Base-by-base conservation (phyloP, 2,888 invertebrate genomes). In the Oscheius onirici region DNA sequence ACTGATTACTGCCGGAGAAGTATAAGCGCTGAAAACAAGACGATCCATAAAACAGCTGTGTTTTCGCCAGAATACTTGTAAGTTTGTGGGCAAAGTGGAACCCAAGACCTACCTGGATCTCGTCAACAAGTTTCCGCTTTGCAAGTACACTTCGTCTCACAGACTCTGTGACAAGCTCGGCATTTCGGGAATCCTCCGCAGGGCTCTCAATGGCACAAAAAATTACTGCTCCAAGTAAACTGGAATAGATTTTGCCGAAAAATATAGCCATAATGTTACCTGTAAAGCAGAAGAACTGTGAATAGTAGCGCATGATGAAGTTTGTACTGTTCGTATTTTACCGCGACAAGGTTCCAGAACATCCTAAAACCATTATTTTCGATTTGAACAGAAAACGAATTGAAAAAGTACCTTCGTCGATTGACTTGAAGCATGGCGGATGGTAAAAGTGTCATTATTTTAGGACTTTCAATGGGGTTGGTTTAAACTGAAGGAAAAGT, bases 311-410 rank as follows among this genome's bases (percentile, higher is more conserved):
- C 20, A 68, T 84, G 84, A 22, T 83, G 80, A 2, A 84, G 70
- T 24, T 80, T 73, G 58, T 80, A 83, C 49, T 75, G 69, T 66
- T 83, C 80, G 69, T 84, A 84, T 43, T 80, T 76, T 10, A 73
- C 74, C 3, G 79, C 74, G 6, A 84, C 75, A 13, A 84, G 71
- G 54, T 84, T 84, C 83, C 83, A 84, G 70, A 84, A 79, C 84
- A 84, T 83, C 15, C 69, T 69, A 26, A 68, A 68, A 46, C 17
- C n/a, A 13, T 49, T 17, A 3, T 49, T 40, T 20, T 20, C 11
- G 40, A 28, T 49, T 28, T 46, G 44, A 43, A 43, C 5, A 22
- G 40, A 15, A 60, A 11, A 58, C 13, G 22, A 3, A 24, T n/a
- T 0, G 20, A n/a, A 34, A 49, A 49, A 5, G 26, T 17, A 63